A percentile compares a stretch with the other conserved stretches of the same genome.
Evolutionary conservation across 2,888 invertebrate species (phyloP).

Genomic region (Gordius sp.): DNA sequence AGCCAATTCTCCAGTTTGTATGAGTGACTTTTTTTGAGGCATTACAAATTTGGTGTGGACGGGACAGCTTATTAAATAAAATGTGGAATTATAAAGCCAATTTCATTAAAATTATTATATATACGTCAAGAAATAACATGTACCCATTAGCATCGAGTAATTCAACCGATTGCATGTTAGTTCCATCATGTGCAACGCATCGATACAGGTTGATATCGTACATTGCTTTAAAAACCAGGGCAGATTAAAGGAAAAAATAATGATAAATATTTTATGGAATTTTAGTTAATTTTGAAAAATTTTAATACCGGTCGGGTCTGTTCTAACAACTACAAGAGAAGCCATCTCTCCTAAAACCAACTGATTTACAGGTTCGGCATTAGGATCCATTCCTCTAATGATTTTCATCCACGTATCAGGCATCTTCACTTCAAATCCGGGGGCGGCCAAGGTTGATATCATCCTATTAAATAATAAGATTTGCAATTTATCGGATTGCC

Average conservation of each 20-base stretch:
- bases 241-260: too few relatives aligned
- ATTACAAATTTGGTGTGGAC: slow-evolving; percentile 12
- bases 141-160: slow-evolving; percentile 9
- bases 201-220: neutral
- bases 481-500: too few relatives aligned
- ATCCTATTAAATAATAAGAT: neutral
- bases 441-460: neutral
- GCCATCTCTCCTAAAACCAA: slow-evolving; percentile 6
- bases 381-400: slow-evolving; percentile 7
- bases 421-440: slow-evolving; percentile 5
- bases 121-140: neutral
- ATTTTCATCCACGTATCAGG: slow-evolving; percentile 14
- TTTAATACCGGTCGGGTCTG: neutral
- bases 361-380: slow-evolving; percentile 3
- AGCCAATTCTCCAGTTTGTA: neutral
- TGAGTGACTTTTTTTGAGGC: slow-evolving; percentile 9
- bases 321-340: neutral
- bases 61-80: neutral
- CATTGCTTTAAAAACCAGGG: slow-evolving; percentile 1
- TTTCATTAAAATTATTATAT: neutral
- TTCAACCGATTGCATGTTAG: neutral
- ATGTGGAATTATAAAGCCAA: neutral
- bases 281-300: neutral
- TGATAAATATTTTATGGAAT: neutral
- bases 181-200: slow-evolving; percentile 8